Evolutionary conservation across 2,888 invertebrate genomes (phyloP), one percentile per base, ranked within the genome.

Genomic region (Cylindroiulus punctatus): DNA sequence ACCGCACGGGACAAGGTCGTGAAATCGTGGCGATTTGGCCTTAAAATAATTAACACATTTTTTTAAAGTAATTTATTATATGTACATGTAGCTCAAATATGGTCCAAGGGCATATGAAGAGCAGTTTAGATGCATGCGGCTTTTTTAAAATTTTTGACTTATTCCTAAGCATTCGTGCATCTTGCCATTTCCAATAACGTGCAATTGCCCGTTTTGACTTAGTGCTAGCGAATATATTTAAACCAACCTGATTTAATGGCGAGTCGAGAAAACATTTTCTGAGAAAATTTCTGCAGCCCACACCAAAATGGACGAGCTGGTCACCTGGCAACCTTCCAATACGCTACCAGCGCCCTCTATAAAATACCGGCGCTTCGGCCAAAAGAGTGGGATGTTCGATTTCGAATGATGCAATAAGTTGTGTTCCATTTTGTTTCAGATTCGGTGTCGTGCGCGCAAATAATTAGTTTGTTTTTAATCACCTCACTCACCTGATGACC

Each of bases 41-140:
- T 84, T 4, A 26, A 84, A 47, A 26, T 57, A 30, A 26, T 65
- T 22, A 12, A 76, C 14, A 44, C 8, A 44, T 26, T 76, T 30
- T 57, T 57, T 22, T 22, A 30, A 14, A 30, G 30, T 14, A 26
- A 8, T 65, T 22, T 65, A 2, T 7, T 10, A 65, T 30, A 30
- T 26, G 12, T 14, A 26, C 26, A 44, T 44, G 30, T 22, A 22
- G 1, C 7, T 7, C 7, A 57, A 3, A 30, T 5, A 57, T 14
- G 22, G 19, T 76, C 76, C 76, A 76, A 76, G 76, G 76, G 76
- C 76, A 76, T 76, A 76, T 76, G 76, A 76, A 76, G 76, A 76
- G 8, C 76, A 22, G 30, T 14, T 30, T 22, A 30, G 0, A 76
- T 30, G 19, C 17, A 76, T 76, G 30, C 26, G 30, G 30, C 52